These are phyloP conservation scores for Thermophis baileyi DNA, from an alignment of 2,113 vertebrate species.

Conservation along the genomic window DNA sequence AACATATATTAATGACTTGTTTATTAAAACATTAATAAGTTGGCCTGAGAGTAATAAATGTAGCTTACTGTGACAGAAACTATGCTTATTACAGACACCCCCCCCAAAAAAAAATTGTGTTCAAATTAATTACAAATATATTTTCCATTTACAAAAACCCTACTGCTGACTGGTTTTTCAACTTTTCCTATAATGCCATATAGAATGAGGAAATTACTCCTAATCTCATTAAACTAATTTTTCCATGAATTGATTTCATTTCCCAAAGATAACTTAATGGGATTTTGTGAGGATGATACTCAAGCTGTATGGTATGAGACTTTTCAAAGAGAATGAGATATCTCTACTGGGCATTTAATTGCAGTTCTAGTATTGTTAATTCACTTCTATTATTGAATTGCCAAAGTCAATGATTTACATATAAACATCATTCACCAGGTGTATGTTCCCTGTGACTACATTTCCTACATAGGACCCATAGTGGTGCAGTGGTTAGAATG, in stretches of 20 bases:
- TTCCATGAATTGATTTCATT: constrained; percentile 54
- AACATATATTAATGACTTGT: constrained; percentile 71
- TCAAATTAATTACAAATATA: constrained; percentile 70
- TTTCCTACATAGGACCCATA: neutral
- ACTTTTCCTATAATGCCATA: constrained; percentile 61
- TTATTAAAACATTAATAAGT: constrained; percentile 74
- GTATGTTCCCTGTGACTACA: neutral
- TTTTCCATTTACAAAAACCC: constrained; percentile 54
- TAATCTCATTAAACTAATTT: constrained; percentile 59
- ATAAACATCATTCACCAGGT: neutral
- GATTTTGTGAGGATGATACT: constrained; percentile 35
- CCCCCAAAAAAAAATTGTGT: constrained; percentile 45
- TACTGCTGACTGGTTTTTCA: constrained; percentile 60
- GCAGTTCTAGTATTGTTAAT: neutral
- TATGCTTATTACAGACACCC: constrained; percentile 67
- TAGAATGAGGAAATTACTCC: constrained; percentile 63
- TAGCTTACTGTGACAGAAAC: constrained; percentile 67
- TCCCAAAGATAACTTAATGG: constrained; percentile 44
- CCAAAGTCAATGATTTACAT: neutral
- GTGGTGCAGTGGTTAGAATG: neutral
- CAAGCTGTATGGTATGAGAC: neutral
- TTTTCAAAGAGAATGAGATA: neutral
- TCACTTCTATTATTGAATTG: neutral
- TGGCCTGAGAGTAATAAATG: constrained; percentile 68
- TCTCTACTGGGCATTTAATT: neutral